Conservation (phyloP, 1,140 invertebrate species). For the Caenorhabditis inopinata region DNA sequence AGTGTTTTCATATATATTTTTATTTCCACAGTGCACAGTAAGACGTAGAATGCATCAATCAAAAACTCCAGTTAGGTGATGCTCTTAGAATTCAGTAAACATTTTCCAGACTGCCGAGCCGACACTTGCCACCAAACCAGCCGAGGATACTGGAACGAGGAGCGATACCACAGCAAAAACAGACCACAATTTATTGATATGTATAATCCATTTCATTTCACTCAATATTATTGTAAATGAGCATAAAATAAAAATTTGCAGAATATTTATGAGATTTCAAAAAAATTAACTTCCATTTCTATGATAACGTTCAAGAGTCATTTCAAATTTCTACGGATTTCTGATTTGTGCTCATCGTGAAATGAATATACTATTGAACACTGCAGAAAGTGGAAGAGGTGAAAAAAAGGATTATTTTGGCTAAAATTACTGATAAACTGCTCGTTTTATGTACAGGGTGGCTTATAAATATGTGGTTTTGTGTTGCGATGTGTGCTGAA, state of each 20-base stretch:
- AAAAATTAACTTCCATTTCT: too few species aligned
- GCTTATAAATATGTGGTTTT: too few species aligned
- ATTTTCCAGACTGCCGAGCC: neutral
- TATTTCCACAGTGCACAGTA: neutral
- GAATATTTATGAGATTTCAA: too few species aligned
- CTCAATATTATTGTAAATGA: too few species aligned
- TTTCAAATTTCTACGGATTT: too few species aligned
- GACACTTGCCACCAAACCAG: conserved; percentile 15
- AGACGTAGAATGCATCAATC: neutral
- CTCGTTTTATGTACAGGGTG: neutral
- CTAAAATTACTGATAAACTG: neutral
- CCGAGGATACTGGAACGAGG: conserved; percentile 19
- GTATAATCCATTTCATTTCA: neutral
- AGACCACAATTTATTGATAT: conserved; percentile 21
- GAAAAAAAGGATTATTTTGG: conserved; percentile 3
- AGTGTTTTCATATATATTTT: neutral
- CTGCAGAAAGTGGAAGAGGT: conserved; percentile 13
- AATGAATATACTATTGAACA: neutral
- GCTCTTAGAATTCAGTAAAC: neutral
- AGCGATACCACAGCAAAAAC: neutral
- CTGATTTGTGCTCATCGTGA: conserved; percentile 2
- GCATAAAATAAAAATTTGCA: too few species aligned
- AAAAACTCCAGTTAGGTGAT: neutral
- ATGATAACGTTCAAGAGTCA: too few species aligned
- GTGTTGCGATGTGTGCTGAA: too few species aligned